Evolutionary conservation across 2,888 invertebrate species (phyloP).

Genomic region (Perithous albicinctus): DNA sequence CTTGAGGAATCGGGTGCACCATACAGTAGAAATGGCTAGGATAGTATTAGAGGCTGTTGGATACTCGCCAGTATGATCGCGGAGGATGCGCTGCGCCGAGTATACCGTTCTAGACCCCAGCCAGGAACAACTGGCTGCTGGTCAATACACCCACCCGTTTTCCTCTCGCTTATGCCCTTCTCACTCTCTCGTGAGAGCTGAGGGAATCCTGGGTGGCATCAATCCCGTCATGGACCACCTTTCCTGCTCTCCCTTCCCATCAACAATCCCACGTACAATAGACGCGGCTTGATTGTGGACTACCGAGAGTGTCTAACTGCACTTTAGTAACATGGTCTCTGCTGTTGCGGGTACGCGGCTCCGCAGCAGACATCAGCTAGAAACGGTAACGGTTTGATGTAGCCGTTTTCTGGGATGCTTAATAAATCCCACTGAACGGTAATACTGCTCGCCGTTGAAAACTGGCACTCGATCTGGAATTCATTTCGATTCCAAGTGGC

Average conservation of each 20-base stretch:
- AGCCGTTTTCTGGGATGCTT: no score
- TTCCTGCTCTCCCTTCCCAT: neutral
- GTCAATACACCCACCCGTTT: slow-evolving; percentile 52
- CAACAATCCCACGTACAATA: slow-evolving; percentile 45
- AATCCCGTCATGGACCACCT: slow-evolving; percentile 7
- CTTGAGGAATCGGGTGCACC: slow-evolving; percentile 11
- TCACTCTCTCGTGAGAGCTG: neutral
- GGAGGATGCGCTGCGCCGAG: slow-evolving; percentile 22
- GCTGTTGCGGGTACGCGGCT: neutral
- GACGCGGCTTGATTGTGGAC: slow-evolving; percentile 52
- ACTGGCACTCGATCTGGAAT: no score
- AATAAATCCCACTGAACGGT: no score
- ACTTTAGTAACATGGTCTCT: slow-evolving; percentile 5
- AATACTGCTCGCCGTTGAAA: no score
- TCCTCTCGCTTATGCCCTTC: slow-evolving; percentile 22
- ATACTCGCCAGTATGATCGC: slow-evolving; percentile 55
- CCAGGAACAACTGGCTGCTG: slow-evolving; percentile 40
- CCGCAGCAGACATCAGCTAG: neutral
- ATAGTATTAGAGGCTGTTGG: slow-evolving; percentile 39
- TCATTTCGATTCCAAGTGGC: no score
- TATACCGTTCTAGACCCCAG: slow-evolving; percentile 12
- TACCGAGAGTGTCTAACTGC: slow-evolving; percentile 20
- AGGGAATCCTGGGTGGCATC: slow-evolving; percentile 30
- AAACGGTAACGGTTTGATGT: slow-evolving; percentile 5
- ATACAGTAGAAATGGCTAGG: slow-evolving; percentile 10